Evolutionary conservation across 2,113 vertebrate genomes (phyloP).

Genomic region (Mixornis gularis): DNA sequence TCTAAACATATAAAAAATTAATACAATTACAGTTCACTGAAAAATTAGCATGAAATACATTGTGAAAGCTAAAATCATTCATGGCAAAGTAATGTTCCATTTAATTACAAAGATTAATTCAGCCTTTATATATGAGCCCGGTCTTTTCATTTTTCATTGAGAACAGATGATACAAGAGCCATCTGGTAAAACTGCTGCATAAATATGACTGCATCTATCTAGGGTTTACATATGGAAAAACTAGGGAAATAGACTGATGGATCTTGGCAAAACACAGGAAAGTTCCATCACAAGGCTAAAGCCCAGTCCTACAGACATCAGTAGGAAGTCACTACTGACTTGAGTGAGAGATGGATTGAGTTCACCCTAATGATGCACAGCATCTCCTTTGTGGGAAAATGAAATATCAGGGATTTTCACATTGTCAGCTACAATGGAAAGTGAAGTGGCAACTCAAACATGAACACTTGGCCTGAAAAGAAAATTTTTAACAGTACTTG

Average conservation of each 20-base stretch:
- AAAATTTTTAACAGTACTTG: not conserved
- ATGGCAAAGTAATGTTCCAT: conserved; percentile 65
- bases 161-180: conserved; percentile 62
- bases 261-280: not conserved
- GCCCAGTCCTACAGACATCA: not conserved
- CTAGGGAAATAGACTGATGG: not conserved
- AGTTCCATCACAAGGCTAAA: not conserved
- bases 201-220: conserved; percentile 48
- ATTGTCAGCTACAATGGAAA: not conserved
- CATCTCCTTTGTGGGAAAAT: not conserved
- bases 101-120: conserved; percentile 79
- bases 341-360: not conserved
- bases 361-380: not conserved
- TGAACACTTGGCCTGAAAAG: not conserved
- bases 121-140: conserved; percentile 53
- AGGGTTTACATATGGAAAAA: conserved; percentile 6
- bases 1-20: conserved; percentile 58
- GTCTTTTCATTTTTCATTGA: conserved; percentile 71
- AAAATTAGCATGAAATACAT: conserved; percentile 70
- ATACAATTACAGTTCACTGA: conserved; percentile 70
- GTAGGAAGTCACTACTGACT: not conserved
- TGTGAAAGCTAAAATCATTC: conserved; percentile 73
- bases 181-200: conserved; percentile 63
- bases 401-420: not conserved
- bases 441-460: not conserved